phyloP scores from a whole-genome alignment of 2,888 invertebrate species.

The Cheilosia vernalis region DNA sequence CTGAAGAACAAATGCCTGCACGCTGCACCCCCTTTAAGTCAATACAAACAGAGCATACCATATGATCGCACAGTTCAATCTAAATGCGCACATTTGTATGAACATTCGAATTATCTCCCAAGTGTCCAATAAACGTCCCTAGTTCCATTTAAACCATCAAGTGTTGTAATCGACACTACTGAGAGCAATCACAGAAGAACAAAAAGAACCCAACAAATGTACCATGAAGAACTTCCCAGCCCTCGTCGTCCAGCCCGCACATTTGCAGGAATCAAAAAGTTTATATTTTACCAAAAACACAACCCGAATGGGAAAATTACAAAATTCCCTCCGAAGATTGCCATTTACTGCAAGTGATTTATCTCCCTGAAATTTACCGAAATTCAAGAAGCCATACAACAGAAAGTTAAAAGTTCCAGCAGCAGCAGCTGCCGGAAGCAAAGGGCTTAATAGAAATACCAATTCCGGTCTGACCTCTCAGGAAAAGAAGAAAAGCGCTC shows the following conservation, averaged over 20 bases:
- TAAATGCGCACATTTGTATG: background rate
- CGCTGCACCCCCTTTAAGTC: no score
- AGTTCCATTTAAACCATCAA: conserved; percentile 35
- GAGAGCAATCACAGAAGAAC: conserved; percentile 6
- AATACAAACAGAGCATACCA: no score
- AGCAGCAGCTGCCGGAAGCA: conserved; percentile 68
- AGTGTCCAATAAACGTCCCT: conserved; percentile 55
- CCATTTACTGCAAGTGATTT: conserved; percentile 74
- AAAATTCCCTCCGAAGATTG: conserved; percentile 56
- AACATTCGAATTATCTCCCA: conserved; percentile 22
- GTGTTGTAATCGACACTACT: conserved; percentile 32
- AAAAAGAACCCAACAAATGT: conserved; percentile 45
- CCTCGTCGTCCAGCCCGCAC: background rate
- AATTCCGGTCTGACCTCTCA: conserved; percentile 57
- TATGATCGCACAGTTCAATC: no score
- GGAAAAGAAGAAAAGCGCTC: conserved; percentile 19
- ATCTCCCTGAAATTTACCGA: conserved; percentile 60
- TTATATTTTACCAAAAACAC: conserved; percentile 48
- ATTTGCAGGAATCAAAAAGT: conserved; percentile 44
- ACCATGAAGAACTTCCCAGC: conserved; percentile 39
- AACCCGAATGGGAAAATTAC: conserved; percentile 53
- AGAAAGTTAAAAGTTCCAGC: conserved; percentile 70
- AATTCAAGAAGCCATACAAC: conserved; percentile 68
- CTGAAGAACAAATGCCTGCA: no score
- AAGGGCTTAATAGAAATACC: conserved; percentile 73